Percentiles rank a stretch among this genome's conserved stretches.
Evolutionary conservation across 2,797 vertebrate species (phyloP).

Genomic region (Mionectes olivaceus): DNA sequence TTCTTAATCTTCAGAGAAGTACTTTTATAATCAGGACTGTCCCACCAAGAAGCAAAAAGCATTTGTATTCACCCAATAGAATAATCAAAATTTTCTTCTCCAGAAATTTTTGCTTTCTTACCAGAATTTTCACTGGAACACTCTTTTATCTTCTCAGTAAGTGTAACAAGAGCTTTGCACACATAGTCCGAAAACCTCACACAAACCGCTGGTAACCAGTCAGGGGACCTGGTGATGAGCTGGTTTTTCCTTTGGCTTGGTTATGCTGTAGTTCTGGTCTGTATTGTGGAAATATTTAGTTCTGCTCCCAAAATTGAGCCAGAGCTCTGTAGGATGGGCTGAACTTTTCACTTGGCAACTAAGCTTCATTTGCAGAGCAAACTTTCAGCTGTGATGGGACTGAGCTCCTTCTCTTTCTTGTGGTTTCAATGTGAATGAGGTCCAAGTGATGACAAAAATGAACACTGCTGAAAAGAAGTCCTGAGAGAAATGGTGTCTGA

Average conservation of each 20-base stretch:
- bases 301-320: conserved; percentile 30
- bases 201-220: conserved; percentile 30
- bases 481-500: conserved; percentile 7
- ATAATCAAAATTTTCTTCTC: not conserved
- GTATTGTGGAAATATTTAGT: conserved; percentile 63
- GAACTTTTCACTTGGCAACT: conserved; percentile 55
- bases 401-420: conserved; percentile 41
- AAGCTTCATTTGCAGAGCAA: conserved; percentile 35
- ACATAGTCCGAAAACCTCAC: not conserved
- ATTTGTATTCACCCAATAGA: not conserved
- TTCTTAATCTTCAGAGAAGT: not conserved
- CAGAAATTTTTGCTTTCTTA: not conserved
- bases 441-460: conserved; percentile 27
- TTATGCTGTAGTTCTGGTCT: conserved; percentile 41
- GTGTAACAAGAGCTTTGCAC: not conserved
- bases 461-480: not conserved
- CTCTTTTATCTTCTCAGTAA: not conserved
- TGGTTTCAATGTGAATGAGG: not conserved
- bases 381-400: conserved; percentile 23
- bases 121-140: not conserved
- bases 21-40: not conserved
- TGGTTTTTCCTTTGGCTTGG: conserved; percentile 68
- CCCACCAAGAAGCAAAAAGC: not conserved
- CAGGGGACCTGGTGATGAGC: conserved; percentile 35
- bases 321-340: conserved; percentile 38